These are phyloP conservation scores for Bambusicola thoracicus DNA, from an alignment of 2,113 vertebrate species.

Conservation along the genomic window DNA sequence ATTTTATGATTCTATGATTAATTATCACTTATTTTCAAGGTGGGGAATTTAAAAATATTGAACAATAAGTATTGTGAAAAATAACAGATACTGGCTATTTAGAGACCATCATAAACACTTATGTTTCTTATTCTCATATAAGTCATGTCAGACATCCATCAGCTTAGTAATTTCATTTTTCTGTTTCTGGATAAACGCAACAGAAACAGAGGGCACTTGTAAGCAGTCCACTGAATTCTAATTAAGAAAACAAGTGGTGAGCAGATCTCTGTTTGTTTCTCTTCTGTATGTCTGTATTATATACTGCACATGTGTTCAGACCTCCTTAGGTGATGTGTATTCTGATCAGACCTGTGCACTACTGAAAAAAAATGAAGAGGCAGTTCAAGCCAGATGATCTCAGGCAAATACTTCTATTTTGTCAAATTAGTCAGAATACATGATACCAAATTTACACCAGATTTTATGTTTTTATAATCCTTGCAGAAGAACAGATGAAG, in stretches of 20 bases:
- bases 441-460: neutral
- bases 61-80: neutral
- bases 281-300: neutral
- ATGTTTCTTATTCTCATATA: neutral
- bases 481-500: neutral
- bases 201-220: neutral
- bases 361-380: neutral
- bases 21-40: neutral
- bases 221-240: neutral
- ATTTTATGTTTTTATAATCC: neutral
- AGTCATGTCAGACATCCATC: neutral
- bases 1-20: neutral
- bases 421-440: neutral
- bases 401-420: neutral
- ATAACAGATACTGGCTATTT: neutral
- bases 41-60: neutral
- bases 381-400: neutral
- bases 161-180: fast-evolving
- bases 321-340: neutral
- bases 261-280: neutral
- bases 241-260: neutral
- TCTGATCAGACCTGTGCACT: neutral
- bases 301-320: neutral
- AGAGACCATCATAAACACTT: neutral
- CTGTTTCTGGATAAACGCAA: neutral